These are phyloP conservation scores for Stictonetta naevosa DNA, from an alignment of 2,113 vertebrate genomes.

Conservation along the genomic window DNA sequence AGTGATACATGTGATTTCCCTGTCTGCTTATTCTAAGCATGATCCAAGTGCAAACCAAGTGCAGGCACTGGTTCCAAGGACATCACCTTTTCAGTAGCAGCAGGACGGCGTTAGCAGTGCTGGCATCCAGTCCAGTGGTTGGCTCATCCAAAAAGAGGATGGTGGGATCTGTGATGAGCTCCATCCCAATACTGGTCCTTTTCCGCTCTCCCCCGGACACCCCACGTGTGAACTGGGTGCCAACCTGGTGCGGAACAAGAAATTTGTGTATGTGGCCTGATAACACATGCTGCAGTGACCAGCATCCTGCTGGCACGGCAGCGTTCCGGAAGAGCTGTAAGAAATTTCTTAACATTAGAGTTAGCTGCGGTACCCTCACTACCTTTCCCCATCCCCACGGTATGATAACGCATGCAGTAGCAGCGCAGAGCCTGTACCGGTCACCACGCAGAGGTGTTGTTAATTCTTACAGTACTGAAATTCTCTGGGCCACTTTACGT, in stretches of 20 bases:
- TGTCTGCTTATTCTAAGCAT: background rate
- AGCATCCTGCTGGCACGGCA: accelerated
- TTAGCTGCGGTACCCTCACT: background rate
- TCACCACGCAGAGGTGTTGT: background rate
- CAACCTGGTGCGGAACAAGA: constrained; percentile 80
- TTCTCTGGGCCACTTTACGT: background rate
- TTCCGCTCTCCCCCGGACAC: constrained; percentile 95
- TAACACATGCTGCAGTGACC: background rate
- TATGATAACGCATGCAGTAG: background rate
- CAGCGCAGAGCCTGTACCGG: background rate
- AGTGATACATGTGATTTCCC: background rate
- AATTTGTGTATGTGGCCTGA: background rate
- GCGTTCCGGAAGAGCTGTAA: background rate
- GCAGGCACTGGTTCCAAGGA: background rate
- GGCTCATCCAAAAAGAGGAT: constrained; percentile 96
- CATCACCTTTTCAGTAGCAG: constrained; percentile 88
- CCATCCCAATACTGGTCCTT: constrained; percentile 95
- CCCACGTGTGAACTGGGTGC: constrained; percentile 88
- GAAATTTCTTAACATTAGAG: background rate
- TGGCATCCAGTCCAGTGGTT: constrained; percentile 92
- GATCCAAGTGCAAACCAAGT: background rate
- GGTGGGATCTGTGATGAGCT: constrained; percentile 90
- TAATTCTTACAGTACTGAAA: background rate
- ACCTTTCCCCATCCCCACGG: background rate
- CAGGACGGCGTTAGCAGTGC: constrained; percentile 92